Base-by-base conservation (phyloP, 2,888 invertebrate genomes). In the Merodon equestris region DNA sequence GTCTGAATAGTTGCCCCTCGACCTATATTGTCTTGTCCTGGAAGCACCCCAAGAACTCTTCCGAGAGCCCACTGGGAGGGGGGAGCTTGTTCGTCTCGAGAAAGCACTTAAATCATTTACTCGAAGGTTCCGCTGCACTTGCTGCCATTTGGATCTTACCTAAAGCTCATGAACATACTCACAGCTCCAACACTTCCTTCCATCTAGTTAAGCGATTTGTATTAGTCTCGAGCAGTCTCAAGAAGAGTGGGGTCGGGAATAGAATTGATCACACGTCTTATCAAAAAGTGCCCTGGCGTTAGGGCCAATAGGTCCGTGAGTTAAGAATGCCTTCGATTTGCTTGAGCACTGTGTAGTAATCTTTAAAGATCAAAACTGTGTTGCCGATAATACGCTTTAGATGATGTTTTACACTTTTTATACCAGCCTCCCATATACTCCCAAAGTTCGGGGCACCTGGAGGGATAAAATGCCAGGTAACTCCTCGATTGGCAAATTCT, bases 101-200 rank as follows among this genome's bases (percentile, higher is more conserved):
- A 1, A 1, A 73, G 17, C 1, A 79, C 64, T 15, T n/a, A 79
- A 34, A 10, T 57, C 60, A 12, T 44, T 50, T 12, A 68, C 36
- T 19, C 54, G 40, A 10, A 81, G 36, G 10, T 70, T 70, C 1
- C 10, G 3, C 14, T 63, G 13, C 2, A n/a, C 10, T 19, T 64
- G 54, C 5, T 38, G 19, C 72, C 63, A 75, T 27, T 71, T 74
- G 7, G 10, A 10, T 18, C 71, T 19, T 9, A 50, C 38, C 40
- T 75, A 63, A 12, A 72, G 47, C 12, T 67, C 60, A 9, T 40
- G 36, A 1, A 81, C 19, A 56, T 75, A 75, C 19, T 72, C 72
- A n/a, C 38, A n/a, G 27, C 48, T 51, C 72, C 72, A 76, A 4
- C 72, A 47, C 13, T 66, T 71, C 75, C 73, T 50, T 17, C 61